A percentile compares a stretch with the other conserved stretches of the same genome.
phyloP scores from a whole-genome alignment of 2,797 vertebrate genomes.

The Centropyge bicolor region DNA sequence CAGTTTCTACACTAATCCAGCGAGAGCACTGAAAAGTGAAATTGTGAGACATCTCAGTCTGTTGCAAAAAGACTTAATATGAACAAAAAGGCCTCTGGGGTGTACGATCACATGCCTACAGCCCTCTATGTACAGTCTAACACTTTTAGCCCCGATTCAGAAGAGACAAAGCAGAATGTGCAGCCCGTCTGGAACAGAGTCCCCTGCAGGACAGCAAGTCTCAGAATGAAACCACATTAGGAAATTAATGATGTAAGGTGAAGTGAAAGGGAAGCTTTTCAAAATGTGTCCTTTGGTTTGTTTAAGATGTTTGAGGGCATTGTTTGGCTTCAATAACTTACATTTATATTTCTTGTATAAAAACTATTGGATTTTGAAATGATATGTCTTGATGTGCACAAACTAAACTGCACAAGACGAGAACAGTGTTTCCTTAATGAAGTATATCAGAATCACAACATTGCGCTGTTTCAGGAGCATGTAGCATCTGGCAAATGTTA shows the following conservation, averaged over 20 bases:
- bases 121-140: slow-evolving; percentile 64
- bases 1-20: slow-evolving; percentile 36
- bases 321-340: slow-evolving; percentile 48
- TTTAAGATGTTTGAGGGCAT: slow-evolving; percentile 17
- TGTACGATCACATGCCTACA: slow-evolving; percentile 73
- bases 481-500: slow-evolving; percentile 39
- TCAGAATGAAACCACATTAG: slow-evolving; percentile 9
- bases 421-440: slow-evolving; percentile 7
- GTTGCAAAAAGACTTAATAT: slow-evolving; percentile 51
- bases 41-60: slow-evolving; percentile 51
- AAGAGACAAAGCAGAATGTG: slow-evolving; percentile 60
- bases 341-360: slow-evolving; percentile 24
- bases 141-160: slow-evolving; percentile 43
- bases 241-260: not conserved
- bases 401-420: slow-evolving; percentile 12
- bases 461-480: slow-evolving; percentile 24
- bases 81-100: slow-evolving; percentile 83
- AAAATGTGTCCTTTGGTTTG: slow-evolving; percentile 75
- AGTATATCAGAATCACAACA: slow-evolving; percentile 7
- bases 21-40: slow-evolving; percentile 39
- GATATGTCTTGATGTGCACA: slow-evolving; percentile 28
- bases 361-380: slow-evolving; percentile 19
- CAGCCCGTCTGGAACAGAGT: slow-evolving; percentile 62
- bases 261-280: slow-evolving; percentile 36
- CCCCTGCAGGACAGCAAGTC: slow-evolving; percentile 55